These are phyloP conservation scores for Amphimedon queenslandica DNA, from an alignment of 37 sponge, comb jelly and placozoan genomes.

Conservation along the genomic window DNA sequence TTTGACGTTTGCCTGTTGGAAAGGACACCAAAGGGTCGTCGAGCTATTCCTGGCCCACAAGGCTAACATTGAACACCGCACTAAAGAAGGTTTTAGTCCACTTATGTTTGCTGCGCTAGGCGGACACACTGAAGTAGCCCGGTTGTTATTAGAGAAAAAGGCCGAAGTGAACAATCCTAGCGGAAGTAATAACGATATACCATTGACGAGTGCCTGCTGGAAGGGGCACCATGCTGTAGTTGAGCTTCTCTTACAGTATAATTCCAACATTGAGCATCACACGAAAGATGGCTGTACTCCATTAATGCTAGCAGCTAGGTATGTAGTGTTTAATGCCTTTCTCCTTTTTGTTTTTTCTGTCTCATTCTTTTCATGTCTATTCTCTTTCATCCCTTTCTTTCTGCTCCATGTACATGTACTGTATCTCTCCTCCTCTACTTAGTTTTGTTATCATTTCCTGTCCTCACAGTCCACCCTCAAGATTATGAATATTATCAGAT, in stretches of 20 bases:
- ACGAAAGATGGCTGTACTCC: slow-evolving; percentile 99
- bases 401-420: no score
- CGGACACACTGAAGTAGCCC: slow-evolving; percentile 83
- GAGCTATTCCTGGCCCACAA: slow-evolving; percentile 79
- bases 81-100: slow-evolving; percentile 96
- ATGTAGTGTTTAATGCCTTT: no score
- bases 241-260: slow-evolving; percentile 75
- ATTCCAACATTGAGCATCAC: slow-evolving; percentile 92
- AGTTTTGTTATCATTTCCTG: no score
- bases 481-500: no score
- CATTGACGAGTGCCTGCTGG: slow-evolving; percentile 98
- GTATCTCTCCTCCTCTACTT: no score
- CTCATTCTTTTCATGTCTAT: no score
- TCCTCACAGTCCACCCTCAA: no score
- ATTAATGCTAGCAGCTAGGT: slow-evolving; percentile 97
- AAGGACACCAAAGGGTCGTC: slow-evolving; percentile 96
- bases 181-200: slow-evolving; percentile 96
- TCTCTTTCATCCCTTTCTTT: no score
- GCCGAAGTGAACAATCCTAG: slow-evolving; percentile 91
- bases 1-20: slow-evolving; percentile 99
- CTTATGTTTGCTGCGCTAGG: slow-evolving; percentile 99
- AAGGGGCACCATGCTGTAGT: slow-evolving; percentile 95
- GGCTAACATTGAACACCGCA: slow-evolving; percentile 95
- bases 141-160: slow-evolving; percentile 23
- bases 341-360: no score